These are phyloP conservation scores for Spisula solida DNA, from an alignment of 2,888 invertebrate genomes.

Conservation along the genomic window DNA sequence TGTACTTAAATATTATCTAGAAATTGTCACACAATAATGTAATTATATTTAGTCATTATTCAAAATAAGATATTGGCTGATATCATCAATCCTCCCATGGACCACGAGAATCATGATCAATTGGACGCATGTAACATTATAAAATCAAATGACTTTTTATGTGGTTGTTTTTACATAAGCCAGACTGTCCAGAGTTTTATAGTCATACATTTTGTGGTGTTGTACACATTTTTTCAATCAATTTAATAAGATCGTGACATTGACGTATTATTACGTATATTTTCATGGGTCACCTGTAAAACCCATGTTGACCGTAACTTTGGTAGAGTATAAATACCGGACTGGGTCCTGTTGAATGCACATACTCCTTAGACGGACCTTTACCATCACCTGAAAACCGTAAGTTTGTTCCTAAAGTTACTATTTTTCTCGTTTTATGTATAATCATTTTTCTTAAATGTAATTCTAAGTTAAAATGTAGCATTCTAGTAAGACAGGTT, in stretches of 20 bases:
- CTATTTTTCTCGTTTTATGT: no score
- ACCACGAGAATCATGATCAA: not conserved
- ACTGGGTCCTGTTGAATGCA: not conserved
- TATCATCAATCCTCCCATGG: no score
- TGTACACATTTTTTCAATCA: not conserved
- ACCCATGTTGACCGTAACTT: not conserved
- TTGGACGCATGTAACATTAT: not conserved
- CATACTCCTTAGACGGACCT: not conserved
- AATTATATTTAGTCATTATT: no score
- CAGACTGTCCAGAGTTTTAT: no score
- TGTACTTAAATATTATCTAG: no score
- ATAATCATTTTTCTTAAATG: no score
- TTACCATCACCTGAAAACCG: no score
- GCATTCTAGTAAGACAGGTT: no score
- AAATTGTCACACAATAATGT: no score
- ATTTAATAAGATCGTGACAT: not conserved
- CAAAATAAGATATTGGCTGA: no score
- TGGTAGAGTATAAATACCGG: constrained; percentile 1
- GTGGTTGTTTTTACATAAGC: not conserved
- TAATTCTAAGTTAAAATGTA: no score
- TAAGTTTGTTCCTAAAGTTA: no score
- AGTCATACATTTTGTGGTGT: not conserved
- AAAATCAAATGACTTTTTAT: constrained; percentile 11
- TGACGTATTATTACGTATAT: not conserved
- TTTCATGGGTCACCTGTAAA: not conserved